These are phyloP conservation scores for Theristicus caerulescens DNA, from an alignment of 2,113 vertebrate species.

Conservation along the genomic window DNA sequence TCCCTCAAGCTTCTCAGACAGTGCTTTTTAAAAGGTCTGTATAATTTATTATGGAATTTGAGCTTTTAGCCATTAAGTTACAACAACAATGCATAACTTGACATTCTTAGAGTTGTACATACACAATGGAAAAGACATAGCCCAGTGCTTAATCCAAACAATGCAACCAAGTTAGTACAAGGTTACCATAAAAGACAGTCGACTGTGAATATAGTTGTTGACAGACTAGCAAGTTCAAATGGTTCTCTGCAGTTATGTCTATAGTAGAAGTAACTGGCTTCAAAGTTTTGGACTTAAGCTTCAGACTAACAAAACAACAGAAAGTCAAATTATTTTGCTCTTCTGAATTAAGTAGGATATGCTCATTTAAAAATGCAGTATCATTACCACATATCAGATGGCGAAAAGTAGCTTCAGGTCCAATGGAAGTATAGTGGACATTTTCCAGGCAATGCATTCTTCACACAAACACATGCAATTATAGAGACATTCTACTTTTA, in stretches of 20 bases:
- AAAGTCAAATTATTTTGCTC: not conserved
- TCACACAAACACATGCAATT: slow-evolving; percentile 61
- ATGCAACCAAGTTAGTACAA: not conserved
- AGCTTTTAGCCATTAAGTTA: slow-evolving; percentile 49
- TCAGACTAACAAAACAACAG: not conserved
- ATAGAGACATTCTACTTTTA: slow-evolving; percentile 47
- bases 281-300: slow-evolving; percentile 36
- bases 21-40: slow-evolving; percentile 12
- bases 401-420: slow-evolving; percentile 12
- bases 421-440: not conserved
- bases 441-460: slow-evolving; percentile 45
- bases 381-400: not conserved
- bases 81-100: slow-evolving; percentile 48
- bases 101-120: slow-evolving; percentile 45
- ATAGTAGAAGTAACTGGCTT: not conserved
- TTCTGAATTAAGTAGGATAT: not conserved
- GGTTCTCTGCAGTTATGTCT: not conserved
- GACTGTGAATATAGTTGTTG: not conserved
- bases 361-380: not conserved
- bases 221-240: not conserved
- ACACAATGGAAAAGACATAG: slow-evolving; percentile 42
- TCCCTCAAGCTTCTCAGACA: not conserved
- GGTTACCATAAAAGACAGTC: not conserved
- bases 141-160: slow-evolving; percentile 42
- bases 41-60: slow-evolving; percentile 39